Evolutionary conservation across 2,888 invertebrate species (phyloP).

Genomic region (Orthosia gothica): DNA sequence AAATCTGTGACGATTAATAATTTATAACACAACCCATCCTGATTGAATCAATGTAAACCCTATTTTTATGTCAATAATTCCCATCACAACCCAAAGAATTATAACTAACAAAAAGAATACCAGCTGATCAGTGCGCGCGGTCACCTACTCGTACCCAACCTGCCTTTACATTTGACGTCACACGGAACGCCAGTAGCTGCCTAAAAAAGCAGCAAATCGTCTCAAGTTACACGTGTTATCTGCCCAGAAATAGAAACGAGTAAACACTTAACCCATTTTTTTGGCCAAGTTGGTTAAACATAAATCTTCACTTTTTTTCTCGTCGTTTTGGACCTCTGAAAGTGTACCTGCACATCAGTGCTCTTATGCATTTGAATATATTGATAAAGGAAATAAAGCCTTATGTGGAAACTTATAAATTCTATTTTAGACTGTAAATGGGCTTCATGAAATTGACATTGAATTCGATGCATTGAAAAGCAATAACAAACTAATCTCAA

Average conservation of each 20-base stretch:
- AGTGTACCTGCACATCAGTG: slow-evolving; percentile 74
- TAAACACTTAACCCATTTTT: slow-evolving; percentile 86
- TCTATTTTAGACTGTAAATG: slow-evolving; percentile 41
- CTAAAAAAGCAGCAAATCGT: slow-evolving; percentile 67
- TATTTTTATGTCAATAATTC: not conserved
- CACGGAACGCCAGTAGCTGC: slow-evolving; percentile 59
- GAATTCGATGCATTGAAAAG: slow-evolving; percentile 66
- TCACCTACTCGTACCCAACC: not conserved
- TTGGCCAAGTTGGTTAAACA: slow-evolving; percentile 79
- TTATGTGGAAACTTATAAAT: not conserved
- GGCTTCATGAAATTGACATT: slow-evolving; percentile 70
- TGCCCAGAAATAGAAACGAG: slow-evolving; percentile 75
- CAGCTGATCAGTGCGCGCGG: slow-evolving; percentile 40
- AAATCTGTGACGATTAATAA: not conserved
- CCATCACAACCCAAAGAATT: not conserved
- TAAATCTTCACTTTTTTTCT: slow-evolving; percentile 79
- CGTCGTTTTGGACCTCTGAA: slow-evolving; percentile 64
- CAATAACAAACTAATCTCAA: slow-evolving; percentile 51
- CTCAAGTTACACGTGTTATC: slow-evolving; percentile 82
- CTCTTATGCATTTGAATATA: slow-evolving; percentile 71
- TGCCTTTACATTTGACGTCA: not conserved
- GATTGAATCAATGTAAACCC: not conserved
- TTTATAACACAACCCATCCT: not conserved
- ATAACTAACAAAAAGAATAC: not conserved
- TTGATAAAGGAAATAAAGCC: slow-evolving; percentile 31